Evolutionary conservation across 1,140 invertebrate genomes (phyloP).

Genomic region (Popillia japonica): DNA sequence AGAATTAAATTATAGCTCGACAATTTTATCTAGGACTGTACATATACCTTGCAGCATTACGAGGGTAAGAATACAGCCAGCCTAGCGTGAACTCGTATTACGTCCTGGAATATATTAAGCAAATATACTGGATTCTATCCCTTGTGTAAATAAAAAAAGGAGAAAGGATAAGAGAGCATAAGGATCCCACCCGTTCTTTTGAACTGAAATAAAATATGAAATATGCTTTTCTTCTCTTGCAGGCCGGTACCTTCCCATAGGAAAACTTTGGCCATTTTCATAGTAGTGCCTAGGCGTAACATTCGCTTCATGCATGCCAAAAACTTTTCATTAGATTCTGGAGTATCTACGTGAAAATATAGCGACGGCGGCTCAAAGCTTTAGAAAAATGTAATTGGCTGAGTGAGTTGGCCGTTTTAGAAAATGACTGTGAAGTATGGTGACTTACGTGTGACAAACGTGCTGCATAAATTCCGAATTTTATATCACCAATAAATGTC

Average conservation of each 20-base stretch:
- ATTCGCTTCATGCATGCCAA: constrained; percentile 12
- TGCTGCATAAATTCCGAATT: neutral
- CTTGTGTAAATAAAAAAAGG: constrained; percentile 12
- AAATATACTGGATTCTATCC: neutral
- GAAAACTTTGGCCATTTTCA: constrained; percentile 30
- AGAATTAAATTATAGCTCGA: too few relatives aligned
- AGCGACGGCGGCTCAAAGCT: neutral
- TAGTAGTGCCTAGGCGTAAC: neutral
- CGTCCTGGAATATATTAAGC: neutral
- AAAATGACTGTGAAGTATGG: neutral
- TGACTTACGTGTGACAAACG: neutral
- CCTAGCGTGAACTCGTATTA: neutral
- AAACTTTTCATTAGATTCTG: constrained; percentile 9
- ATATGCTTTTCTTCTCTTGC: constrained; percentile 5
- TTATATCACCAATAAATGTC: neutral
- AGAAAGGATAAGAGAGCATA: neutral
- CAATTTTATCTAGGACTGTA: too few relatives aligned
- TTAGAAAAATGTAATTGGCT: constrained; percentile 5
- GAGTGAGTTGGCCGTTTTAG: neutral
- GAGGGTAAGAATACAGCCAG: neutral
- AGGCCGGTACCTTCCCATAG: neutral
- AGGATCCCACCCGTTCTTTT: neutral
- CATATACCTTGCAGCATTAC: too few relatives aligned
- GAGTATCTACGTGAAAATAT: neutral
- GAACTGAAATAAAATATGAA: constrained; percentile 21